Evolutionary conservation across 2,888 invertebrate genomes (phyloP), one percentile per base, ranked within the genome.

Genomic region (Oxycera nigricornis): DNA sequence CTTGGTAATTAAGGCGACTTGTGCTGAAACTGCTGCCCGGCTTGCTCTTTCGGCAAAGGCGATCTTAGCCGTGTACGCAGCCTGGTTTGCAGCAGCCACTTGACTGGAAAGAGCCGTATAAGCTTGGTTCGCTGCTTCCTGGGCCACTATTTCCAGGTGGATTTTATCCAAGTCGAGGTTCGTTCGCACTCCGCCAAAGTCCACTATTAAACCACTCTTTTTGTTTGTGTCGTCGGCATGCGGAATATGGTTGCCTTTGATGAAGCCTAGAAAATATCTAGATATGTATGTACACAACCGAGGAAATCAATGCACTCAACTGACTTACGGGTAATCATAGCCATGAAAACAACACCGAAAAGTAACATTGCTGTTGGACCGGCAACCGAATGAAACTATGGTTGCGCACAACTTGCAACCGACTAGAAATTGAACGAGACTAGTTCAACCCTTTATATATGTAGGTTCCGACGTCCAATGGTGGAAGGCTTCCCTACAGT

Each of bases 21-120:
- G 30, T 2, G 61, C 61, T 11, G 61, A 14, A 2, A 17, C 35
- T 30, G 61, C 61, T 3, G 61, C 61, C 11, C 26, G 30, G n/a
- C 17, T 17, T 11, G 61, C 61, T n/a, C 9, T 7, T 7, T 31
- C 31, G 41, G 65, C 65, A n/a, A 65, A 7, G 14, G 35, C 41
- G 22, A 22, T 22, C 17, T 41, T 65, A 17, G 65, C 65, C 2
- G 41, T 7, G 6, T 41, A 17, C 1, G 41, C 20, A 14, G 41
- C 65, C 17, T 65, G 39, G 26, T 41, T 30, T 6, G 65, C 65
- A 65, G 65, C 65, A 7, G 65, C 65, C 6, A 41, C 41, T 22
- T 41, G 65, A 41, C 41, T 65, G 1, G 65, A 30, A 9, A 20
- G 41, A 6, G 65, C 41, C 1, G 41, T 39, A 35, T 65, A 20